Evolutionary conservation across 2,888 invertebrate species (phyloP).

Genomic region (Oeneis ivallda): DNA sequence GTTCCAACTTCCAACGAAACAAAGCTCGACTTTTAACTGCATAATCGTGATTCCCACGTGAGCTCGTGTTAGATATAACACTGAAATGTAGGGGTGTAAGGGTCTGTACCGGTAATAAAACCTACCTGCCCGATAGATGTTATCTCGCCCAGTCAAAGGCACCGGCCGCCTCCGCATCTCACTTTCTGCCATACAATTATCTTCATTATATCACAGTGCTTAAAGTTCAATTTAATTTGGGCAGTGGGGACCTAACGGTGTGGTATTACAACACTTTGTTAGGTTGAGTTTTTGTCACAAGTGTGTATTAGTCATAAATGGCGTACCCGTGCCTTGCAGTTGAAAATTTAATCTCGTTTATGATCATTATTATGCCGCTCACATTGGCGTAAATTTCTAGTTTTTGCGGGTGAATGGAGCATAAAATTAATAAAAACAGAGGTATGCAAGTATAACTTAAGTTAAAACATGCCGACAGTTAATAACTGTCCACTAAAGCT

Average conservation of each 20-base stretch:
- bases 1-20: conserved; percentile 1
- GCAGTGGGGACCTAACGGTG: conserved; percentile 58
- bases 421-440: too few relatives aligned
- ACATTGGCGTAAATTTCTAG: background rate
- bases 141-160: conserved; percentile 76
- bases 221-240: conserved; percentile 22
- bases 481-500: too few relatives aligned
- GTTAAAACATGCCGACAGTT: too few relatives aligned
- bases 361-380: background rate
- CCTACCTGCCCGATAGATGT: conserved; percentile 78
- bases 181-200: background rate
- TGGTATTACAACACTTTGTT: conserved; percentile 77
- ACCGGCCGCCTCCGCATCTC: conserved; percentile 60
- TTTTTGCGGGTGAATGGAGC: too few relatives aligned
- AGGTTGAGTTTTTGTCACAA: conserved; percentile 72
- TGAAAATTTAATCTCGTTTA: background rate
- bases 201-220: background rate
- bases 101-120: conserved; percentile 61
- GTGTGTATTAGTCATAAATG: conserved; percentile 66
- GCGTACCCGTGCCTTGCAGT: conserved; percentile 36
- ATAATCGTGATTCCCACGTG: conserved; percentile 28
- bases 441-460: too few relatives aligned
- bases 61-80: conserved; percentile 34
- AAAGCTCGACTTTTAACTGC: conserved; percentile 12
- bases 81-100: conserved; percentile 44